These are phyloP conservation scores for Ditylenchus dipsaci DNA, from an alignment of 1,140 invertebrate genomes.

Conservation along the genomic window DNA sequence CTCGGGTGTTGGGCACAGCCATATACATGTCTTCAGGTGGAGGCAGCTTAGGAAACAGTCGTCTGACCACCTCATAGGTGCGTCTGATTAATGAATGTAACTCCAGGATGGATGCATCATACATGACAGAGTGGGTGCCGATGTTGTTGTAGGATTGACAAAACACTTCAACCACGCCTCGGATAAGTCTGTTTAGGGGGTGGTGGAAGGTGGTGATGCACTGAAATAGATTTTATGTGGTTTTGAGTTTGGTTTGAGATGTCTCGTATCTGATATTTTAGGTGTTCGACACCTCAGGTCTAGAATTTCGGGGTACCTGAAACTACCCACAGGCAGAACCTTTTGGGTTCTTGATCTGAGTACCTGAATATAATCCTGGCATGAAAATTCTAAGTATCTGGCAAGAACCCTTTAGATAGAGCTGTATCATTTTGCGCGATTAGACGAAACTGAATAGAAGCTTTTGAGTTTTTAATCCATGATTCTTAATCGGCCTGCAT, in stretches of 20 bases:
- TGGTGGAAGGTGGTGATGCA: conserved; percentile 12
- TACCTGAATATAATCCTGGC: no score
- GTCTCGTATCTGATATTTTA: background rate
- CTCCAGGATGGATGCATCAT: conserved; percentile 28
- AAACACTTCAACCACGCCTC: conserved; percentile 27
- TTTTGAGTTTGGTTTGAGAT: conserved; percentile 3
- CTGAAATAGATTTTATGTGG: conserved; percentile 4
- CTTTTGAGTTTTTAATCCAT: no score
- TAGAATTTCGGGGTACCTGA: background rate
- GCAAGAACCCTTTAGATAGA: no score
- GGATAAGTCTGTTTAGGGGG: conserved; percentile 22
- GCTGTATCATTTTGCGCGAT: no score
- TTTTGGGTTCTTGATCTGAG: no score
- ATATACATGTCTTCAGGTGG: conserved; percentile 22
- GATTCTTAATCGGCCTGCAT: no score
- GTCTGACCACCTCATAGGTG: conserved; percentile 21
- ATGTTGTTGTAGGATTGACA: conserved; percentile 19
- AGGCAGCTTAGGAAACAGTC: conserved; percentile 17
- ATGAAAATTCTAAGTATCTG: no score
- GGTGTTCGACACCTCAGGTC: no score
- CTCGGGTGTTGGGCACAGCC: conserved; percentile 1
- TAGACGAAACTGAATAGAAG: no score
- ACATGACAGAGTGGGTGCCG: conserved; percentile 31
- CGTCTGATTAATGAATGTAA: conserved; percentile 4
- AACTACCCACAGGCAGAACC: no score